Evolutionary conservation across 1,140 invertebrate genomes (phyloP).

Genomic region (Neotoxoptera formosana): DNA sequence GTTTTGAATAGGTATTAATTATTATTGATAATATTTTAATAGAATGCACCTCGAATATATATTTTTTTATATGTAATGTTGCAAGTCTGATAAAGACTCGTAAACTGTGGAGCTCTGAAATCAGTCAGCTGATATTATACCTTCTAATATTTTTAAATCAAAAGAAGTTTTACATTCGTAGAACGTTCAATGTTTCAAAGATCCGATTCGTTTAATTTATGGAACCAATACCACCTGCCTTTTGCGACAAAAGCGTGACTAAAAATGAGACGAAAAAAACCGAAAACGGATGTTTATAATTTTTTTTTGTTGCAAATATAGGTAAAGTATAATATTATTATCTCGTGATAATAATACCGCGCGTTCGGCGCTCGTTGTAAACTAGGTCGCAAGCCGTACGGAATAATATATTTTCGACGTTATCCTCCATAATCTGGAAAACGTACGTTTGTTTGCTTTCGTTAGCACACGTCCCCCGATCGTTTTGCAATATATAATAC

Average conservation of each 20-base stretch:
- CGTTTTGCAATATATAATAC: neutral
- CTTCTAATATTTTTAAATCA: neutral
- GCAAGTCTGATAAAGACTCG: too few relatives aligned
- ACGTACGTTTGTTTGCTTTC: neutral
- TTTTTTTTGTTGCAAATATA: neutral
- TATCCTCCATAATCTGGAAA: neutral
- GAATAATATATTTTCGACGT: neutral
- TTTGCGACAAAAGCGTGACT: neutral
- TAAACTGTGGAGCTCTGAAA: too few relatives aligned
- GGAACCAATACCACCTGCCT: neutral
- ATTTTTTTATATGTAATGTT: neutral
- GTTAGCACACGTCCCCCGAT: neutral
- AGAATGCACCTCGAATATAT: neutral
- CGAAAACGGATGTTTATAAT: neutral
- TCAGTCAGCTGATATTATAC: too few relatives aligned
- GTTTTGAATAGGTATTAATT: neutral
- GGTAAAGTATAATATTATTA: neutral
- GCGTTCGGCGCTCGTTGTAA: neutral
- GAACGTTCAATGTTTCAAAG: neutral
- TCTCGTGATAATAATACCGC: too few relatives aligned
- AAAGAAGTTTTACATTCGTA: neutral
- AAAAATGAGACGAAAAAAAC: neutral
- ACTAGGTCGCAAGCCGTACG: neutral
- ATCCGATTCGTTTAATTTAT: too few relatives aligned
- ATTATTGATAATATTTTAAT: neutral